These are phyloP conservation scores for Sitta europaea DNA, from an alignment of 2,113 vertebrate species.

Conservation along the genomic window DNA sequence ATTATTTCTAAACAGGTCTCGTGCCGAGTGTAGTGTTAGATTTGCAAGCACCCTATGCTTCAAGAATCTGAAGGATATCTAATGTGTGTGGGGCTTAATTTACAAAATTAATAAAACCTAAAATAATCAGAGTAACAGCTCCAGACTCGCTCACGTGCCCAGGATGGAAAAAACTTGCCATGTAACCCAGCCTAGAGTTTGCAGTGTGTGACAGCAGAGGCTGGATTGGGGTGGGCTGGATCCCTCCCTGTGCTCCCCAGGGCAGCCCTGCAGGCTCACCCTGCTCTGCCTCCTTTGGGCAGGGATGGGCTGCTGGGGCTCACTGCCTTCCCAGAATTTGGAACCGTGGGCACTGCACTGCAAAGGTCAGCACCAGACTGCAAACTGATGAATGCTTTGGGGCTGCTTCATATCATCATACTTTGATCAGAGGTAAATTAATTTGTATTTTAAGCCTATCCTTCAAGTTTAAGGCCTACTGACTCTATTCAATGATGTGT, in stretches of 20 bases:
- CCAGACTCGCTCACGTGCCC: background rate
- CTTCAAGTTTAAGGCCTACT: constrained; percentile 34
- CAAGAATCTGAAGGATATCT: background rate
- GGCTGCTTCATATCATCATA: background rate
- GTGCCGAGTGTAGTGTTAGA: background rate
- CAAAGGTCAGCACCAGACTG: background rate
- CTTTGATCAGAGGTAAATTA: constrained; percentile 58
- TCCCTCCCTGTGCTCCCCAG: no score
- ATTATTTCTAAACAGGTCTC: background rate
- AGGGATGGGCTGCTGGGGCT: no score
- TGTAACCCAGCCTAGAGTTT: background rate
- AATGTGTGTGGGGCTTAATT: background rate
- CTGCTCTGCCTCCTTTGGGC: background rate
- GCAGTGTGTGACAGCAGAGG: background rate
- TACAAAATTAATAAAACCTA: background rate
- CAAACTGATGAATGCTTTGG: constrained; percentile 7
- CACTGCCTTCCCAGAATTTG: background rate
- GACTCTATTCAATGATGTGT: constrained; percentile 21
- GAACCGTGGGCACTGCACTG: background rate
- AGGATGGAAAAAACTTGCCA: background rate
- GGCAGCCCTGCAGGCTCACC: background rate
- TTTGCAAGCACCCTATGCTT: background rate
- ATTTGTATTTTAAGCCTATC: constrained; percentile 37
- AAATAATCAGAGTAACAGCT: background rate
- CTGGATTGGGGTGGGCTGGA: background rate